Conservation (phyloP, 2,113 vertebrate genomes). For the Motacilla alba region DNA sequence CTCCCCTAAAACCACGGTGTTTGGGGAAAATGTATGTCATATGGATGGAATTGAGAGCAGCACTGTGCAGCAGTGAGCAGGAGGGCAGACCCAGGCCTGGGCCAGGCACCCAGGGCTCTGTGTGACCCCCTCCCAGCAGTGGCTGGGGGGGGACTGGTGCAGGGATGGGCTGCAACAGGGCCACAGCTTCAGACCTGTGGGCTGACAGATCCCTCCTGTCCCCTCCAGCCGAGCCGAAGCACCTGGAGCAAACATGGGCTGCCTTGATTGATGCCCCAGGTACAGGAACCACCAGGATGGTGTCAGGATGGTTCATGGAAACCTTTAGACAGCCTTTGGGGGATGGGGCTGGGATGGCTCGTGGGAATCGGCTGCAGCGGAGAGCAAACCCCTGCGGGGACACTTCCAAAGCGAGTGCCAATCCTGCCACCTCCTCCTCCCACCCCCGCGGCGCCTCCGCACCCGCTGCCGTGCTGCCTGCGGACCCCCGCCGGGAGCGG, state of each 20-base stretch:
- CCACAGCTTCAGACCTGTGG: neutral
- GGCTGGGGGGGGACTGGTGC: neutral
- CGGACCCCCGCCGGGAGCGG: neutral
- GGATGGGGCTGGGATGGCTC: neutral
- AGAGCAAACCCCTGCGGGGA: neutral
- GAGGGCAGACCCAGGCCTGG: neutral
- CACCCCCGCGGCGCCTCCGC: neutral
- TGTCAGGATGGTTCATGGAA: neutral
- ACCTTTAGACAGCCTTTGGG: neutral
- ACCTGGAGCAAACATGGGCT: fast-evolving
- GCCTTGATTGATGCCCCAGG: too few relatives aligned
- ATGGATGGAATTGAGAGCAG: too few relatives aligned
- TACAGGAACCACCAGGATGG: neutral
- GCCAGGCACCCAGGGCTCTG: fast-evolving
- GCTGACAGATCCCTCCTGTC: neutral
- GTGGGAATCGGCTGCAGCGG: conserved; percentile 5
- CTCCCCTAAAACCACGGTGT: fast-evolving
- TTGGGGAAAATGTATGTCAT: fast-evolving
- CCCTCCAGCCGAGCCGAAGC: neutral
- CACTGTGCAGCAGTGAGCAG: neutral
- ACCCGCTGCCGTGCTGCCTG: conserved; percentile 31
- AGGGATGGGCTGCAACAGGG: fast-evolving
- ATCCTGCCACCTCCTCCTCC: conserved; percentile 17
- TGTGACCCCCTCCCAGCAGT: neutral
- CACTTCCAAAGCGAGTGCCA: conserved; percentile 29